Evolutionary conservation across 2,113 vertebrate genomes (phyloP).

Genomic region (Eptesicus fuscus): DNA sequence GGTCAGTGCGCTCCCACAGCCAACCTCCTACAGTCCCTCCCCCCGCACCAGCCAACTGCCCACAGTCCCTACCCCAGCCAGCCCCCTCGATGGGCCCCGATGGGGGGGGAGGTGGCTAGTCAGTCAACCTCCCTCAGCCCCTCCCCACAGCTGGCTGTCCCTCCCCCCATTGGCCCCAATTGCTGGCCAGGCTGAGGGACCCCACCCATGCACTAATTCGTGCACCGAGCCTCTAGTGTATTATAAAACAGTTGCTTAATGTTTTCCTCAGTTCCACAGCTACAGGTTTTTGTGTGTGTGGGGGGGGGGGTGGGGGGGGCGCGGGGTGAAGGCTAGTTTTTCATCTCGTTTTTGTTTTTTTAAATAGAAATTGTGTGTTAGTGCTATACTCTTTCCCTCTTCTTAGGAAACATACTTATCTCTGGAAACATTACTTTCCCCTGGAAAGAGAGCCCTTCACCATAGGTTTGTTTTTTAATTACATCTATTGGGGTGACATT

Average conservation of each 20-base stretch:
- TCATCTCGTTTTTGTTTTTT: background rate
- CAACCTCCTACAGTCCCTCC: no score
- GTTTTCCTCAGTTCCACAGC: background rate
- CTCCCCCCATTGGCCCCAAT: no score
- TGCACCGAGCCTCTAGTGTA: no score
- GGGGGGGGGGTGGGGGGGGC: accelerated
- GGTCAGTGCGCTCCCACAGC: no score
- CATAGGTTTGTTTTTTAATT: background rate
- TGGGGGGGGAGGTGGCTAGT: no score
- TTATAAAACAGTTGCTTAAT: background rate
- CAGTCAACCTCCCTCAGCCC: no score
- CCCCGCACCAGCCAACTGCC: no score
- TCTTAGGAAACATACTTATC: constrained; percentile 17
- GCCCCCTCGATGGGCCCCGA: no score
- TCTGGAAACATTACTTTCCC: background rate
- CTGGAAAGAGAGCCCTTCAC: background rate
- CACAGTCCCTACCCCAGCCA: no score
- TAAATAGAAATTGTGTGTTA: background rate
- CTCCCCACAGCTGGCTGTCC: no score
- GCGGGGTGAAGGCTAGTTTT: background rate
- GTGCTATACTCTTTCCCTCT: background rate
- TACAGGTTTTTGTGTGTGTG: background rate
- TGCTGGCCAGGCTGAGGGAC: no score
- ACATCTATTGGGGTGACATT: background rate
- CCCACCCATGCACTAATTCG: no score